Conservation (phyloP, 2,888 invertebrate species). For the Heliconius aoede region DNA sequence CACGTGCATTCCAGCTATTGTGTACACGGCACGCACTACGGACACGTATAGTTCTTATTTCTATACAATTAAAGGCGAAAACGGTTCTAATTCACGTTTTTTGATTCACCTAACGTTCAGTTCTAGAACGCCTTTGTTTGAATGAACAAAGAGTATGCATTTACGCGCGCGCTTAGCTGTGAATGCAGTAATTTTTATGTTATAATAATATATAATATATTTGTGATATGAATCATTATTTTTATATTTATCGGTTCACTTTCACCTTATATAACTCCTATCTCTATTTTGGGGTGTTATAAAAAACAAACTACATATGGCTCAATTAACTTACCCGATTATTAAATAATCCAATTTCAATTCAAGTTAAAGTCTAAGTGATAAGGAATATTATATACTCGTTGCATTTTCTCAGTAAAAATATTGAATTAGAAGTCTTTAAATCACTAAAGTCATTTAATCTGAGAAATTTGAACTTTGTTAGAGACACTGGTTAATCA, state of each 20-base stretch:
- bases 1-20: constrained; percentile 60
- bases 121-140: constrained; percentile 60
- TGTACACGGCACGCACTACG: constrained; percentile 33
- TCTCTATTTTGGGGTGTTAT: no score
- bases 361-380: no score
- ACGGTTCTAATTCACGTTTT: constrained; percentile 23
- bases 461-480: constrained; percentile 1
- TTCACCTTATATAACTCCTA: no score
- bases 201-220: constrained; percentile 44
- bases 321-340: no score
- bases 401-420: not conserved
- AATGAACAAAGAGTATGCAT: constrained; percentile 53
- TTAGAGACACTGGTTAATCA: not conserved
- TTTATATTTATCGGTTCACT: no score
- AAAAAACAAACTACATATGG: no score
- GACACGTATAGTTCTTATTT: constrained; percentile 34
- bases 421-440: not conserved
- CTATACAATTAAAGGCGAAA: constrained; percentile 25
- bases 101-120: constrained; percentile 29
- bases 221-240: constrained; percentile 37
- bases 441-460: not conserved
- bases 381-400: no score
- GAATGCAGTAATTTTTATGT: constrained; percentile 46
- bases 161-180: constrained; percentile 47
- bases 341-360: no score